Evolutionary conservation across 2,113 vertebrate species (phyloP).

Genomic region (Amia ocellicauda): DNA sequence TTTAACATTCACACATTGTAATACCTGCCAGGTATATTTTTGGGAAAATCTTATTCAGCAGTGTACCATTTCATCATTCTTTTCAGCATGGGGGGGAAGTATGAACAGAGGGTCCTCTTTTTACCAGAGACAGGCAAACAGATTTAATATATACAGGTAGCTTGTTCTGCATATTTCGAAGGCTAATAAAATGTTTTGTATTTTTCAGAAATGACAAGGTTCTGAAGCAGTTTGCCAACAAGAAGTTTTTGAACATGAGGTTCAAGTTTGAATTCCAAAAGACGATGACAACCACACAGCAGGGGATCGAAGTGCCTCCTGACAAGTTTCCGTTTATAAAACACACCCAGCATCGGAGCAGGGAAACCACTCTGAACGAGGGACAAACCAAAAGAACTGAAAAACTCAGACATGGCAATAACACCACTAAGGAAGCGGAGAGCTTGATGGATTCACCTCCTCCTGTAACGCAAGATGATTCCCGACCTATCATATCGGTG

Average conservation of each 20-base stretch:
- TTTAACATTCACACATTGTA: too few relatives aligned
- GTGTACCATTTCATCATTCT: too few relatives aligned
- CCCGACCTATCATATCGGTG: background rate
- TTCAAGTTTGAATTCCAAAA: slow-evolving; percentile 31
- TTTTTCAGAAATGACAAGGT: slow-evolving; percentile 31
- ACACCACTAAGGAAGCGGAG: background rate
- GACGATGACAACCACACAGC: slow-evolving; percentile 6
- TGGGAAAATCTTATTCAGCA: too few relatives aligned
- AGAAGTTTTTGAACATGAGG: slow-evolving; percentile 30
- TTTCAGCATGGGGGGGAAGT: too few relatives aligned
- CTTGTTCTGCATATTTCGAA: too few relatives aligned
- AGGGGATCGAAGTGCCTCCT: background rate
- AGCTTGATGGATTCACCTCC: background rate
- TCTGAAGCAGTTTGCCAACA: slow-evolving; percentile 26
- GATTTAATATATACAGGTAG: too few relatives aligned
- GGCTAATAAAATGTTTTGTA: background rate
- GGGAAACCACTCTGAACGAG: background rate
- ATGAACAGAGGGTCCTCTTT: too few relatives aligned
- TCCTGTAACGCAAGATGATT: background rate
- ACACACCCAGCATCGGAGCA: background rate
- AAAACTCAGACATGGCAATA: background rate
- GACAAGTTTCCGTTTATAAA: background rate
- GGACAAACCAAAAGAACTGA: background rate
- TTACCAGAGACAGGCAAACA: too few relatives aligned
- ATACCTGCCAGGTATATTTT: too few relatives aligned